These are phyloP conservation scores for Gallinago jamesoni DNA, from an alignment of 2,113 vertebrate genomes.

Conservation along the genomic window DNA sequence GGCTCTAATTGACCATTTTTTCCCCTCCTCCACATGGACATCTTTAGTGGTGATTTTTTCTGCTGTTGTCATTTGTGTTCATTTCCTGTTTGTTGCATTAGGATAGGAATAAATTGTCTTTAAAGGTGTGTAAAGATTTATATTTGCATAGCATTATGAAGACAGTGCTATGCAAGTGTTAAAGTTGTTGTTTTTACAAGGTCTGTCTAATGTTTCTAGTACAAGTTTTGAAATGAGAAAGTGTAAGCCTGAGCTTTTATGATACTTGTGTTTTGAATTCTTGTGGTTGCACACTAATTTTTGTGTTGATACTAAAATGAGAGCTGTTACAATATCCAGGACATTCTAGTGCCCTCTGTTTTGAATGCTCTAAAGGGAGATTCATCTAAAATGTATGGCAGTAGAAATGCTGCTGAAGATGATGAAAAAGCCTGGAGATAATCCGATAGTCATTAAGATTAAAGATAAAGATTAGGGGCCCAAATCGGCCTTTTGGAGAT, in stretches of 20 bases:
- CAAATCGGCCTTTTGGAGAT: constrained; percentile 54
- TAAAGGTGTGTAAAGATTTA: not conserved
- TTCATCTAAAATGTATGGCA: not conserved
- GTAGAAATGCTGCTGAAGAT: constrained; percentile 35
- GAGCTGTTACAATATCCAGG: not conserved
- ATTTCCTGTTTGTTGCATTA: not conserved
- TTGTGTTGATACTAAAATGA: not conserved
- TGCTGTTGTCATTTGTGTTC: not conserved
- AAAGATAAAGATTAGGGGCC: constrained; percentile 54
- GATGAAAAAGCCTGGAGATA: constrained; percentile 57
- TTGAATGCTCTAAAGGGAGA: not conserved
- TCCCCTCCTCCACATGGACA: not conserved
- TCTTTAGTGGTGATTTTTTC: not conserved
- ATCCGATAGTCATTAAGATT: constrained; percentile 41
- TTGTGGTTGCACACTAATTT: not conserved
- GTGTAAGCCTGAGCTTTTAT: not conserved
- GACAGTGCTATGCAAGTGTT: not conserved
- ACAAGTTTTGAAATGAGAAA: not conserved
- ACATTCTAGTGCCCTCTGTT: not conserved
- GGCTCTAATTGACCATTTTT: not conserved
- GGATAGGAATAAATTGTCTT: not conserved
- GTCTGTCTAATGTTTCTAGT: not conserved
- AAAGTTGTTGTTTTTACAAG: not conserved
- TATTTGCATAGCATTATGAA: not conserved
- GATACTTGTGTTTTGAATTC: not conserved